Conservation (phyloP, 2,113 vertebrate species). For the Colinus virginianus region DNA sequence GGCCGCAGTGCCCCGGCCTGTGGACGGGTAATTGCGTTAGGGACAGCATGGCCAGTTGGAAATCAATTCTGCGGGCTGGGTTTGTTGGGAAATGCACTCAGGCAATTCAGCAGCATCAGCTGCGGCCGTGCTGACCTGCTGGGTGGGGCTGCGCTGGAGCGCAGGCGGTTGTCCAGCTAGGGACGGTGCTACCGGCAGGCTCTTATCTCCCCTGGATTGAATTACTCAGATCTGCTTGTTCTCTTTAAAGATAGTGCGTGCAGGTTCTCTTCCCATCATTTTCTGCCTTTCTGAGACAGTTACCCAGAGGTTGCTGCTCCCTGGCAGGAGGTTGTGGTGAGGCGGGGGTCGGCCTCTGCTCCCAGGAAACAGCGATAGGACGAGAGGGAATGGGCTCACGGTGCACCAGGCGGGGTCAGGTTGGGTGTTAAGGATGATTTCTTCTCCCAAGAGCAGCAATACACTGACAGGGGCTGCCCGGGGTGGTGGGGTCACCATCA, state of each 20-base stretch:
- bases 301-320: constrained; percentile 77
- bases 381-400: too few species aligned
- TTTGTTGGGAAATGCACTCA: constrained; percentile 83
- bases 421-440: too few species aligned
- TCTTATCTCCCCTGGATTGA: constrained; percentile 88
- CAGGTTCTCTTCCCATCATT: constrained; percentile 70
- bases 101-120: constrained; percentile 86
- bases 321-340: too few species aligned
- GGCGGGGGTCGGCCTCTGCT: too few species aligned
- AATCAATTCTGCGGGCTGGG: constrained; percentile 84
- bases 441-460: too few species aligned
- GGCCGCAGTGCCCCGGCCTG: constrained; percentile 76
- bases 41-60: constrained; percentile 79
- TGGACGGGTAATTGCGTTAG: constrained; percentile 84
- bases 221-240: constrained; percentile 88
- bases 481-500: too few species aligned
- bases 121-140: constrained; percentile 80
- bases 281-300: constrained; percentile 78
- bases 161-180: constrained; percentile 86
- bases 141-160: constrained; percentile 87
- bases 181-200: constrained; percentile 83
- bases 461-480: too few species aligned
- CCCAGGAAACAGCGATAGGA: too few species aligned
- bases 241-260: constrained; percentile 85
- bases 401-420: too few species aligned